phyloP scores from a whole-genome alignment of 2,113 vertebrate species.

The Lagopus muta region DNA sequence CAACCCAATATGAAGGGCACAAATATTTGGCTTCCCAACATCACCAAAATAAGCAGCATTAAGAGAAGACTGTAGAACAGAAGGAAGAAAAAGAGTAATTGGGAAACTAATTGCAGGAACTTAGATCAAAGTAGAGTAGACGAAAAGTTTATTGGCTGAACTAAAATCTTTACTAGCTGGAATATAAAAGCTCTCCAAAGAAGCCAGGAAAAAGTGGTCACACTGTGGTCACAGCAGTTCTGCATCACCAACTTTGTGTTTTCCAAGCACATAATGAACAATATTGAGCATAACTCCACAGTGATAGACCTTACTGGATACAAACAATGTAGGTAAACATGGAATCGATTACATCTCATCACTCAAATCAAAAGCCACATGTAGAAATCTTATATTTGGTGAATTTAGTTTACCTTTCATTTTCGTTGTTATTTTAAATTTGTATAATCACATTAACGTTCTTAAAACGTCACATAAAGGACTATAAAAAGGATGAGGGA shows the following conservation, averaged over 20 bases:
- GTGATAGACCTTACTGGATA: neutral
- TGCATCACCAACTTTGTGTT: conserved; percentile 18
- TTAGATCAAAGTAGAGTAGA: neutral
- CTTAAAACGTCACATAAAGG: neutral
- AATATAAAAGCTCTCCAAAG: neutral
- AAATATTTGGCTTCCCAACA: neutral
- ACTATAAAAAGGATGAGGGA: neutral
- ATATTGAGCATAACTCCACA: neutral
- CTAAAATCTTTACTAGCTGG: neutral
- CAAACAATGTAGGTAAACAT: neutral
- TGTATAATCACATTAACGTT: conserved; percentile 20
- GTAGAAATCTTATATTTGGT: conserved; percentile 4
- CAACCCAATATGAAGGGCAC: neutral
- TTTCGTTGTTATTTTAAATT: neutral
- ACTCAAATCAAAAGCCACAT: neutral
- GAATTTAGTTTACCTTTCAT: conserved; percentile 9
- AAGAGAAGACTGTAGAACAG: neutral
- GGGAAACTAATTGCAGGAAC: neutral
- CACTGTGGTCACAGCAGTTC: neutral
- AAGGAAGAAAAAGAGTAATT: neutral
- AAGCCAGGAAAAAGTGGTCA: neutral
- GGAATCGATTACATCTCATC: neutral
- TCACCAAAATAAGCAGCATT: neutral
- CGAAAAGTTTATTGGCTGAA: neutral
- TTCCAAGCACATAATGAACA: neutral